Evolutionary conservation across 2,888 invertebrate genomes (phyloP), one percentile per base, ranked within the genome.

Genomic region (Drosophila lutescens): DNA sequence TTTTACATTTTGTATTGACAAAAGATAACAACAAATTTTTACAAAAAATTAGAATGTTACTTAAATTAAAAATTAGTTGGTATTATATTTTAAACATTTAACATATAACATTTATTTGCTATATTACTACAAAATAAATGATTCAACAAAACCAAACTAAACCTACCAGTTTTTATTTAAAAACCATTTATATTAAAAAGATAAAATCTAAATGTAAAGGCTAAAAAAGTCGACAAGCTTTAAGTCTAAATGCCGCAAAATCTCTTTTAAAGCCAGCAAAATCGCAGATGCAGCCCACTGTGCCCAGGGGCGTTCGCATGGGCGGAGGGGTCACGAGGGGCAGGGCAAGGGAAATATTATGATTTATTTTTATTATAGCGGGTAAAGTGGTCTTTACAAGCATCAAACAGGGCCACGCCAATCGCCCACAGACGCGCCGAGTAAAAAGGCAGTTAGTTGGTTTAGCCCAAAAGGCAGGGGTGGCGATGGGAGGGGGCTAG

Each of bases 361-460:
- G 91, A 91, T 91, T 91, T 91, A 91, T 91, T 91, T 91, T 91
- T 90, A 88, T 90, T 91, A 90, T 79, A 90, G 87, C 89, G 86
- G 90, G 89, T 91, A 91, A 91, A 91, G 91, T 89, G 88, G 90
- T 91, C 83, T 89, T 91, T 90, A 90, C 86, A 89, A 88, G 89
- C 88, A 85, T 87, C 88, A 85, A 88, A 80, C 88, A 78, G 80
- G 77, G 86, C 34, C 67, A 56, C 56, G 41, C 75, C 60, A 74
- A 67, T 58, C 69, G 66, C 85, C 79, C 82, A 62, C 79, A 79
- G 76, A 71, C 72, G 66, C 61, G 77, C 60, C 74, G 62, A 73
- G 80, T 69, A 84, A 83, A 86, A 88, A 88, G 86, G 81, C 83
- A 88, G 83, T 83, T 83, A 88, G 83, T 86, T 88, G 83, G 83